Evolutionary conservation across 2,888 invertebrate genomes (phyloP), one percentile per base, ranked within the genome.

Genomic region (Drosophila koepferae): DNA sequence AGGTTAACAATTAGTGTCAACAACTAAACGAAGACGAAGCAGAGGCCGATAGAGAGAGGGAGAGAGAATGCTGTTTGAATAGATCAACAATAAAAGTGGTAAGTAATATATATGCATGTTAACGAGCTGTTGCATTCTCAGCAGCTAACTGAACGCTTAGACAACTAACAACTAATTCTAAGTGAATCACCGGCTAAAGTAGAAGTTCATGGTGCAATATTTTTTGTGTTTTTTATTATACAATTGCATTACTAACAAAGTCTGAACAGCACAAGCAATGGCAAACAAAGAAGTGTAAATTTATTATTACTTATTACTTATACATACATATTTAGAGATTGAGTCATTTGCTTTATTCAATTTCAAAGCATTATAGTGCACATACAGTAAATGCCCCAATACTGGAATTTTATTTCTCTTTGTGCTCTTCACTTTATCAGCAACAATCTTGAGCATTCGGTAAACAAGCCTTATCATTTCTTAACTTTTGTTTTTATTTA

Each of bases 11-110:
- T 20, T 31, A 49, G 31, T 1, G 31, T 9, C 51, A 56, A 41
- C 53, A 73, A 51, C 48, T 49, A 38, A 54, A 16, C 12, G 34
- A 23, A 18, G 20, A 0, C 20, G n/a, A 12, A 7, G 14, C 4
- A 44, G 6, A 10, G 7, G 20, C 9, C n/a, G 55, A 59, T 8
- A 44, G n/a, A n/a, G 41, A 41, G 40, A n/a, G 40, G 7, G 16
- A 40, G 40, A n/a, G 38, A 4, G 46, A 54, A 14, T 28, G 36
- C 4, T 7, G 16, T 36, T 36, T 58, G 28, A 43, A 20, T 43
- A 56, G 8, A 36, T 34, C 43, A 63, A 60, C 63, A 61, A 69
- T 72, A 78, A 41, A 38, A 54, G 40, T 51, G 44, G 74, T 75
- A 74, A 75, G 79, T 79, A 75, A 75, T 59, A 46, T 2, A 10